phyloP scores from a whole-genome alignment of 2,888 invertebrate species.

The Onchidella celtica region DNA sequence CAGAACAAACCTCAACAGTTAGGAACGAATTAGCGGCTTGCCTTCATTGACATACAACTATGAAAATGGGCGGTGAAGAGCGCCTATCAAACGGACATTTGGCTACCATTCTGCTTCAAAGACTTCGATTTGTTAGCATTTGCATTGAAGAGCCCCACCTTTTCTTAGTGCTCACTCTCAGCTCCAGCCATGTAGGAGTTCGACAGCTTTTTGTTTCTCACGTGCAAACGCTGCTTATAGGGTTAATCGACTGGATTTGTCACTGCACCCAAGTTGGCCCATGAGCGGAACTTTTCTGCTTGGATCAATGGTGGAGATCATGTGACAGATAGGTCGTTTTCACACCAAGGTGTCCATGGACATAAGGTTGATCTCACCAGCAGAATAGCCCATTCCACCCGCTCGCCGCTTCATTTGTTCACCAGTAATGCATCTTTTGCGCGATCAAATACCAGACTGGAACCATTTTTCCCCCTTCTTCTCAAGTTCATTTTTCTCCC shows the following conservation, averaged over 20 bases:
- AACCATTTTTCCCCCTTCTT: not conserved
- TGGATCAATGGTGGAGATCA: not conserved
- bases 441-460: slow-evolving; percentile 17
- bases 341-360: not conserved
- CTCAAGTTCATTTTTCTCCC: not conserved
- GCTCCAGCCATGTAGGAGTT: not conserved
- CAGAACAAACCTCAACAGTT: too few species aligned
- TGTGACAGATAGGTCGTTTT: not conserved
- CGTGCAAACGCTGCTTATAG: not conserved
- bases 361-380: not conserved
- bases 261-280: not conserved
- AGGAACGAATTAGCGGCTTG: too few species aligned
- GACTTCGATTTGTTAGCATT: too few species aligned
- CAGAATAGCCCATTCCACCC: not conserved
- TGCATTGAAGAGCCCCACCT: too few species aligned
- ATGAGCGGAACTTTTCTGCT: not conserved
- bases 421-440: slow-evolving; percentile 24
- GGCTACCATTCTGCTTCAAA: too few species aligned
- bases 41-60: too few species aligned
- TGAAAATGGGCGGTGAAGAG: too few species aligned
- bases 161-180: too few species aligned
- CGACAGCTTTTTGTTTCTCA: too few species aligned
- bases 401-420: slow-evolving; percentile 24
- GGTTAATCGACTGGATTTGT: not conserved
- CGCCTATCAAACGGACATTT: too few species aligned